Evolutionary conservation across 2,113 vertebrate species (phyloP).

Genomic region (Leptosomus discolor): DNA sequence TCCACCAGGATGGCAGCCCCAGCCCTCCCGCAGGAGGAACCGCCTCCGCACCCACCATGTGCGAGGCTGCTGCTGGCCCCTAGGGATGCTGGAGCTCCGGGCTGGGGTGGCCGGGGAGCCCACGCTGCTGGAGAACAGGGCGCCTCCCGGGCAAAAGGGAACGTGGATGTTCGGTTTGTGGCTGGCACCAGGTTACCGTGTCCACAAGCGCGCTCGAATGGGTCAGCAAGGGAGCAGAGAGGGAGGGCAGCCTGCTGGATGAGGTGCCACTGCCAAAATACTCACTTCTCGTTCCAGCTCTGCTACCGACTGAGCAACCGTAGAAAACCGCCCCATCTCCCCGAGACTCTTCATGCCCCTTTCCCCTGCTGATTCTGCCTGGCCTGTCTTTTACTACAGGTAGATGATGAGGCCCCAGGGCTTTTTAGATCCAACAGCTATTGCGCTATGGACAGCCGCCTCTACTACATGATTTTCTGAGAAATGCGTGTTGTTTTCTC

Average conservation of each 20-base stretch:
- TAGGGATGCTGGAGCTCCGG: background rate
- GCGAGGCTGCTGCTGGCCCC: background rate
- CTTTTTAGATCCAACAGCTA: background rate
- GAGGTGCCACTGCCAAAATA: background rate
- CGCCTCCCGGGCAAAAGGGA: background rate
- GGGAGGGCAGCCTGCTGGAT: background rate
- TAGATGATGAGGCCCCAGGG: background rate
- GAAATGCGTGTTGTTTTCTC: background rate
- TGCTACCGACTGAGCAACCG: background rate
- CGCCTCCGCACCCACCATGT: background rate
- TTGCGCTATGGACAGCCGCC: background rate
- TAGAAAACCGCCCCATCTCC: background rate
- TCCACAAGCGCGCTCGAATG: background rate
- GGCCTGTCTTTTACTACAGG: background rate
- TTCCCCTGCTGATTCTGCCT: background rate
- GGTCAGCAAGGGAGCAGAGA: background rate
- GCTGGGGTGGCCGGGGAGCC: background rate
- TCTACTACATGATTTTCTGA: background rate
- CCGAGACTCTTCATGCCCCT: background rate
- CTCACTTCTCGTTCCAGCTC: background rate
- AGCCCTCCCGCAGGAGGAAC: background rate
- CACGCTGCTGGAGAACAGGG: rapidly evolving
- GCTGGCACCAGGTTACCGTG: background rate
- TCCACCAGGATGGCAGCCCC: background rate
- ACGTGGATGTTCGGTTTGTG: background rate